Conservation (phyloP, 2,888 invertebrate genomes). For the Rotaria socialis region DNA sequence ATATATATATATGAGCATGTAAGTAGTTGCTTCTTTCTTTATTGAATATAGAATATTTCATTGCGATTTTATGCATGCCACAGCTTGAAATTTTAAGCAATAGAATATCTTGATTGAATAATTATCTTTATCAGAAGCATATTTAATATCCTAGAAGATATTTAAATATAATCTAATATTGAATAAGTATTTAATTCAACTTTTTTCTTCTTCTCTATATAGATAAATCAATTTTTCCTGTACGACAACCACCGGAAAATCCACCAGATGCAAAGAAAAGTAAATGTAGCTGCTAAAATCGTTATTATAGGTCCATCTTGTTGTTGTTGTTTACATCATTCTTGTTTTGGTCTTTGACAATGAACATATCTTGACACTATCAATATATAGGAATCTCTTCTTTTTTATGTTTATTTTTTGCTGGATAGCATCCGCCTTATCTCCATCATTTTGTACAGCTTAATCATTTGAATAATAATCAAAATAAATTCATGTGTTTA, state of each 20-base stretch:
- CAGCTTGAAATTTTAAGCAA: neutral
- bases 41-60: neutral
- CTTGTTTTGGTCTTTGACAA: neutral
- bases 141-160: too few relatives aligned
- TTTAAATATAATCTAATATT: too few relatives aligned
- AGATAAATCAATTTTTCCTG: conserved; percentile 30
- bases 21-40: neutral
- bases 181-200: neutral
- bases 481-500: neutral
- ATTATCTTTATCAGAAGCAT: neutral
- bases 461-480: neutral
- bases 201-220: neutral
- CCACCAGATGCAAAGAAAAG: neutral
- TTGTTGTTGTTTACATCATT: neutral
- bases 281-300: neutral
- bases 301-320: neutral
- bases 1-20: neutral
- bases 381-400: neutral
- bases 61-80: neutral
- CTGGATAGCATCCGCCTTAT: neutral
- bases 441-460: neutral
- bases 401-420: neutral
- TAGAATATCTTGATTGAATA: neutral
- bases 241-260: neutral
- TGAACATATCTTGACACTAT: neutral